Conservation (phyloP, 2,797 vertebrate species). For the Eutrigla gurnardus region DNA sequence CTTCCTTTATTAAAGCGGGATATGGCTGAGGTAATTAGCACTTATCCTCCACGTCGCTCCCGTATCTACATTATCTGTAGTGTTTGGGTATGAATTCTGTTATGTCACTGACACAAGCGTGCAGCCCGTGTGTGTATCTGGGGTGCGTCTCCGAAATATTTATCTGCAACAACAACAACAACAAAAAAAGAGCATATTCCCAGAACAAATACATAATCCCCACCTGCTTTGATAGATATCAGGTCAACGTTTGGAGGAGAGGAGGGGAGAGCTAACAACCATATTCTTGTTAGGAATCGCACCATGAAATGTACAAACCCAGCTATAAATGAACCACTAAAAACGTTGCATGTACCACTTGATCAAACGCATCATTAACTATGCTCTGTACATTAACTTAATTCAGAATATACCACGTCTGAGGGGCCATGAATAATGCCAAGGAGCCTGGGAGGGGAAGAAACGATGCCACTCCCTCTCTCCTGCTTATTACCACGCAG, state of each 20-base stretch:
- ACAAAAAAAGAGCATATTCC: background rate
- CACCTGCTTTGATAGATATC: constrained; percentile 56
- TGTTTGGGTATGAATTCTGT: constrained; percentile 52
- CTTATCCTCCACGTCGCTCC: constrained; percentile 47
- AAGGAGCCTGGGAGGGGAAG: constrained; percentile 24
- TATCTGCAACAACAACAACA: constrained; percentile 58
- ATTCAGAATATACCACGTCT: constrained; percentile 37
- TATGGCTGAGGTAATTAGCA: constrained; percentile 63
- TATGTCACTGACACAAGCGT: constrained; percentile 70
- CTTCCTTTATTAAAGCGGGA: constrained; percentile 60
- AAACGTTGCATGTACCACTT: constrained; percentile 17
- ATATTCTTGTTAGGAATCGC: constrained; percentile 5
- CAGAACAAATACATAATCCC: constrained; percentile 43
- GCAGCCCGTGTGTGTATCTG: constrained; percentile 47
- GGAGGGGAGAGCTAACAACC: background rate
- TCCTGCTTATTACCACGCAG: constrained; percentile 15
- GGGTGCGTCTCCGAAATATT: constrained; percentile 49
- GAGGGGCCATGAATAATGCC: constrained; percentile 46
- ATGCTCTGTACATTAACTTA: constrained; percentile 41
- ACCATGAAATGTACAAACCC: background rate
- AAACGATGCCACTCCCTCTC: constrained; percentile 17
- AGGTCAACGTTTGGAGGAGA: constrained; percentile 38
- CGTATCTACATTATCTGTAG: constrained; percentile 41
- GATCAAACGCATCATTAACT: constrained; percentile 54
- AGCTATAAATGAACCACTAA: constrained; percentile 28